These are phyloP conservation scores for Nephrotoma guestfalica DNA, from an alignment of 2,888 invertebrate species.

Conservation along the genomic window DNA sequence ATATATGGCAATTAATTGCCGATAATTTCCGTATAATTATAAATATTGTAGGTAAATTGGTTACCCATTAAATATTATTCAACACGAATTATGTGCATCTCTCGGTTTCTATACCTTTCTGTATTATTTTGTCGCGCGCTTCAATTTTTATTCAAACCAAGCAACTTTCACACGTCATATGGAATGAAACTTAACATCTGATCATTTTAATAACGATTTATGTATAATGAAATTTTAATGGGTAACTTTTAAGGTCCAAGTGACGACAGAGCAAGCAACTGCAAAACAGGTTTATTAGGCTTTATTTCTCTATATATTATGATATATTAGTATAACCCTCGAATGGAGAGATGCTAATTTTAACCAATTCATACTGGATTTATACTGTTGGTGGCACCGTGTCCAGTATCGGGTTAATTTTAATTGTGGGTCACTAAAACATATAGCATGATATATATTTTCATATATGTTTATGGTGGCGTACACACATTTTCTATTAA, in stretches of 20 bases:
- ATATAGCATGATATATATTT: neutral
- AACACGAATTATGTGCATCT: neutral
- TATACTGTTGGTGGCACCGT: too few relatives aligned
- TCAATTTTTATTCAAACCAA: neutral
- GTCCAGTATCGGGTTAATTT: neutral
- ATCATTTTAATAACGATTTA: neutral
- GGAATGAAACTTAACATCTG: neutral
- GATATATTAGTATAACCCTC: neutral
- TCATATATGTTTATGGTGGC: neutral
- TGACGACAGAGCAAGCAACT: neutral
- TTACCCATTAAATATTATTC: neutral
- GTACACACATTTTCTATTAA: neutral
- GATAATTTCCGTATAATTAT: neutral
- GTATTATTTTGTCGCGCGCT: too few relatives aligned
- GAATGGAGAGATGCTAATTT: too few relatives aligned
- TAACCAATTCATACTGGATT: too few relatives aligned
- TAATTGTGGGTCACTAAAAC: neutral
- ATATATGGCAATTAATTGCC: too few relatives aligned
- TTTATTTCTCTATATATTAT: neutral
- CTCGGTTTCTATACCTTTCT: neutral
- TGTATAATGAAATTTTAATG: neutral
- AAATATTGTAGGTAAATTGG: neutral
- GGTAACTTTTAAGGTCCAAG: neutral
- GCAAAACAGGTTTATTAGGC: neutral
- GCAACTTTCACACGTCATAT: neutral